A percentile compares a stretch with the other conserved stretches of the same genome.
Evolutionary conservation across 2,888 invertebrate genomes (phyloP).

Genomic region (Zeuzera pyrina): DNA sequence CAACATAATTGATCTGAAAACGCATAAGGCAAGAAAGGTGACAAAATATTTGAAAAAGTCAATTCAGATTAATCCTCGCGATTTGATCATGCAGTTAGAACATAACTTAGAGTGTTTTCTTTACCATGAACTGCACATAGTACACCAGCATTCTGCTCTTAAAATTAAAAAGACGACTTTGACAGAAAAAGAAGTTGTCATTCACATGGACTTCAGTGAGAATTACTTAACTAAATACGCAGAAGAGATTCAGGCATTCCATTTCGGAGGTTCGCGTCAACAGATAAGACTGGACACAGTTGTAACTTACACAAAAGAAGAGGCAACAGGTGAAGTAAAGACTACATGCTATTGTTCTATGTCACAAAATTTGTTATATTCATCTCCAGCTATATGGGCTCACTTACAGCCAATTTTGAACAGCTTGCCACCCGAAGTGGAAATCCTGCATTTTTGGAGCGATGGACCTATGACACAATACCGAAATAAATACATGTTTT

Average conservation of each 20-base stretch:
- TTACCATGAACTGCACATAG: constrained; percentile 4
- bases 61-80: no score
- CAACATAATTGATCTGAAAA: no score
- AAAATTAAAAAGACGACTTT: constrained; percentile 5
- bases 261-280: constrained; percentile 9
- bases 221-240: constrained; percentile 10
- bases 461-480: constrained; percentile 1
- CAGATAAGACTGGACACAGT: constrained; percentile 8
- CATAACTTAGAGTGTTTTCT: no score
- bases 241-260: constrained; percentile 9
- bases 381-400: constrained; percentile 6
- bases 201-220: constrained; percentile 10
- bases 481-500: constrained; percentile 1
- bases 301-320: constrained; percentile 5
- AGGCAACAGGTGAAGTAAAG: constrained; percentile 4
- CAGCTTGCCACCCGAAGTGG: background rate
- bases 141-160: constrained; percentile 4
- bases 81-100: no score
- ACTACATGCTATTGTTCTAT: constrained; percentile 6
- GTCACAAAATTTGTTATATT: constrained; percentile 4
- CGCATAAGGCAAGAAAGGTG: no score
- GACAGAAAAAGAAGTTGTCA: constrained; percentile 4
- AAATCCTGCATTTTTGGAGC: constrained; percentile 2
- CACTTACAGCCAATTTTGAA: constrained; percentile 6
- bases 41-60: no score